Base-by-base conservation (phyloP, 2,888 invertebrate species). In the Scaptomyza flava region DNA sequence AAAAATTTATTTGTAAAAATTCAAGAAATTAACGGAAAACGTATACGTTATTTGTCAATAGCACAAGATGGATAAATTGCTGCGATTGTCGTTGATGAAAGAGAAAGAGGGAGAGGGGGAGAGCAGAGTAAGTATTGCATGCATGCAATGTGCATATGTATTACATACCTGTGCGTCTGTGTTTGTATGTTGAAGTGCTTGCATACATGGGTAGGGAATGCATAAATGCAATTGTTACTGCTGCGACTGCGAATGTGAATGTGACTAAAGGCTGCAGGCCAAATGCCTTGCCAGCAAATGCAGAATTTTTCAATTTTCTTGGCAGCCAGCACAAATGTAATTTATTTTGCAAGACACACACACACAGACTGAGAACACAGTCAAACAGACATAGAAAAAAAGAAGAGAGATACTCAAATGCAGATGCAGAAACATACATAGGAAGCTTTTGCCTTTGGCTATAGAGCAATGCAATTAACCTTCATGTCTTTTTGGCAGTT, bases 401-500 rank as follows among this genome's bases (percentile, higher is more conserved):
- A n/a, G 17, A 4, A 31, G 11, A 38, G 38, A 12, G 38, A 51
- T 51, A 27, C 27, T 66, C 59, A 68, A 65, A 63, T 68, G 53
- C 74, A 74, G 65, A 76, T 76, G 63, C 70, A 74, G 69, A 76
- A 72, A 47, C 41, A 27, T 27, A 4, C 6, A 23, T 23, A 4
- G 42, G 56, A 48, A 56, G 41, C 41, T 50, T 56, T 33, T 52
- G 58, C 65, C 43, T 66, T 58, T 54, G 65, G 78, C 79, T 43
- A 51, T 61, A 47, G 73, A 75, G 79, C 72, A 84, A 68, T 53
- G 74, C 85, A 84, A 84, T 84, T 84, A 84, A 87, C 85, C 85
- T 84, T 87, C 85, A 79, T 84, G 82, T 87, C 79, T 69, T 87
- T 84, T 84, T 84, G 82, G 67, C 87, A 78, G 84, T 87, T 80